Conservation (phyloP, 2,888 invertebrate genomes). For the Halictus ligatus region DNA sequence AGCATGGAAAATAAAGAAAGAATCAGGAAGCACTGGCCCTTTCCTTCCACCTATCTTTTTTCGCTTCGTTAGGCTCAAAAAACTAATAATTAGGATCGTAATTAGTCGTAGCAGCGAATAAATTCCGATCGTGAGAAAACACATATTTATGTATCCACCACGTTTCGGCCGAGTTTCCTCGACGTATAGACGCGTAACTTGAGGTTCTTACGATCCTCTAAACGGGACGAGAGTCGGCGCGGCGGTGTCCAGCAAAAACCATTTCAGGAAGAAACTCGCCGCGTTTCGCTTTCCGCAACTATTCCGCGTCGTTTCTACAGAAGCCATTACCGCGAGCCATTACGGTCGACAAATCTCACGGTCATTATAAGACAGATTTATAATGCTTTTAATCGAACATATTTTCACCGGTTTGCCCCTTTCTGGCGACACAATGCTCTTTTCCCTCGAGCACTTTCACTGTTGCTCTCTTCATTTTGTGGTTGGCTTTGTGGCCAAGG, state of each 20-base stretch:
- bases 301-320: not conserved
- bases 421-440: not conserved
- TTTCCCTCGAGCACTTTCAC: not conserved
- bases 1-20: not conserved
- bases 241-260: not conserved
- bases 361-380: not conserved
- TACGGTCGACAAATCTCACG: not conserved
- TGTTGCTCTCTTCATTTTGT: not conserved
- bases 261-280: slow-evolving; percentile 13
- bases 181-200: not conserved
- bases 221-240: not conserved
- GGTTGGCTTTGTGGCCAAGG: not conserved
- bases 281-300: slow-evolving; percentile 6
- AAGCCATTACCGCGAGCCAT: not conserved
- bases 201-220: slow-evolving; percentile 8
- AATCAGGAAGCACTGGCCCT: not conserved
- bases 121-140: slow-evolving; percentile 2
- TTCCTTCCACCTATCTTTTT: not conserved
- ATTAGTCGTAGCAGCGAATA: not conserved
- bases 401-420: not conserved
- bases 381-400: not conserved
- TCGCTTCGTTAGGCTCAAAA: not conserved
- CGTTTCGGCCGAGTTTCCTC: slow-evolving; percentile 11
- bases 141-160: not conserved
- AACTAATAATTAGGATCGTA: no score